Conservation (phyloP, 2,113 vertebrate species). For the Dermatemys mawii region DNA sequence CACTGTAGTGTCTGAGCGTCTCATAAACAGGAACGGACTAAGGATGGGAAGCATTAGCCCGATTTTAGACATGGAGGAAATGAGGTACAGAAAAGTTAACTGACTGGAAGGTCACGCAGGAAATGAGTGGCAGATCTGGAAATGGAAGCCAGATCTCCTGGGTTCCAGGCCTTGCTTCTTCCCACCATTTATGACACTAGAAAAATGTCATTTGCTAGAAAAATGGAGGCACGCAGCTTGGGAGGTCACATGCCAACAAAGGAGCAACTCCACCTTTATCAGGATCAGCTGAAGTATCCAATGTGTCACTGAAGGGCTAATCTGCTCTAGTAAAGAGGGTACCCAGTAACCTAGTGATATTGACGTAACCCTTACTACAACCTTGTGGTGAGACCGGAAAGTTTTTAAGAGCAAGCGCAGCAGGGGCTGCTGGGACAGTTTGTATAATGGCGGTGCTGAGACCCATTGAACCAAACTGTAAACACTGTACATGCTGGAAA, state of each 20-base stretch:
- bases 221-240: too few species aligned
- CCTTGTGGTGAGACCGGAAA: neutral
- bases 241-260: neutral
- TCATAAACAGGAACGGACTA: conserved; percentile 26
- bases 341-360: neutral
- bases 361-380: neutral
- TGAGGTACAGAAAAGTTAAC: neutral
- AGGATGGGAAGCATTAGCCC: conserved; percentile 12
- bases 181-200: too few species aligned
- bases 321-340: neutral
- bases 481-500: too few species aligned
- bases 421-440: too few species aligned
- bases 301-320: neutral
- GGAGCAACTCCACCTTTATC: neutral
- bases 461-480: too few species aligned
- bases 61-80: neutral
- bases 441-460: too few species aligned
- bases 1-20: conserved; percentile 17
- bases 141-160: neutral
- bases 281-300: neutral
- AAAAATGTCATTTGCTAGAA: too few species aligned
- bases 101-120: neutral
- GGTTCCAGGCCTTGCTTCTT: neutral
- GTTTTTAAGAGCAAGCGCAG: neutral
- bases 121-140: neutral